A percentile compares a stretch with the other conserved stretches of the same genome.
phyloP scores from a whole-genome alignment of 1,140 invertebrate species.

The Zaprionus tsacasi region DNA sequence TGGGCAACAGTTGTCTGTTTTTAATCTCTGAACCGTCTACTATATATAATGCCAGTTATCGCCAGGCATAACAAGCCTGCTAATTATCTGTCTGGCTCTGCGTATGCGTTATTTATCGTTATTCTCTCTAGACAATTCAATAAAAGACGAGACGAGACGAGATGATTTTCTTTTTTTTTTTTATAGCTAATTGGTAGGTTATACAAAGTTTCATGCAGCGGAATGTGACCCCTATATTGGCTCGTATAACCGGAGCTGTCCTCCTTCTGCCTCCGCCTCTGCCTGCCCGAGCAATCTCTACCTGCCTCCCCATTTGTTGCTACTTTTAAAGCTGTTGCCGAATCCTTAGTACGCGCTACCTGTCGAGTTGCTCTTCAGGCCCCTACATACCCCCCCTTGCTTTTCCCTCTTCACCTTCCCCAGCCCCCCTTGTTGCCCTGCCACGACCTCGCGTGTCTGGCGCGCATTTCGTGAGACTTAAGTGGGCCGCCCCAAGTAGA shows the following conservation, averaged over 20 bases:
- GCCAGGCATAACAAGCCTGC: not conserved
- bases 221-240: not conserved
- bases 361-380: slow-evolving; percentile 36
- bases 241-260: too few relatives aligned
- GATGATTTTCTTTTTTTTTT: too few relatives aligned
- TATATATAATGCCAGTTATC: not conserved
- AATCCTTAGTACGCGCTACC: slow-evolving; percentile 23
- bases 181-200: too few relatives aligned
- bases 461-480: slow-evolving; percentile 71
- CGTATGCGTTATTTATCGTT: not conserved
- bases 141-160: not conserved
- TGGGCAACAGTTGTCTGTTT: slow-evolving; percentile 35
- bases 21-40: not conserved
- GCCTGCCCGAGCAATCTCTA: too few relatives aligned
- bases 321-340: slow-evolving; percentile 37
- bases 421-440: slow-evolving; percentile 2
- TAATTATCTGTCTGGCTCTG: not conserved
- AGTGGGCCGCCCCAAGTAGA: slow-evolving; percentile 67
- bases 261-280: too few relatives aligned
- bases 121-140: not conserved
- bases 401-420: not conserved
- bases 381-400: not conserved
- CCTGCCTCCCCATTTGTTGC: slow-evolving; percentile 34
- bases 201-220: slow-evolving; percentile 28
- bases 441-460: slow-evolving; percentile 65